Evolutionary conservation across 2,113 vertebrate species (phyloP).

Genomic region (Chloropsis hardwickii): DNA sequence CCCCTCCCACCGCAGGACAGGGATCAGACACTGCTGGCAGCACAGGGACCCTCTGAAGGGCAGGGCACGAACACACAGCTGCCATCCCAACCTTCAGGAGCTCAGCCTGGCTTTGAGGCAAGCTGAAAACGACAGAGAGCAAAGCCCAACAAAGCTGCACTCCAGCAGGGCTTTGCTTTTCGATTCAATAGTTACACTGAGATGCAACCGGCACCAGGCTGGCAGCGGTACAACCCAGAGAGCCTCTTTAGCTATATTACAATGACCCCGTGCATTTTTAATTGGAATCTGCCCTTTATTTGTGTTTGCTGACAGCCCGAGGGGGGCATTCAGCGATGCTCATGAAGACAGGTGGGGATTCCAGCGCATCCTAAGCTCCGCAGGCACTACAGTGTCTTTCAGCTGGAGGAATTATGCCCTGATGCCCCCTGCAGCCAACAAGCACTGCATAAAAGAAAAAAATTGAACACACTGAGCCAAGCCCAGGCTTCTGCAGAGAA

Average conservation of each 20-base stretch:
- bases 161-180: background rate
- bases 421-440: conserved; percentile 30
- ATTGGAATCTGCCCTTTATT: background rate
- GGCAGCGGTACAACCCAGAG: background rate
- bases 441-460: rapidly evolving
- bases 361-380: background rate
- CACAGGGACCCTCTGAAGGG: background rate
- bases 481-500: background rate
- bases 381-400: background rate
- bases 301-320: background rate
- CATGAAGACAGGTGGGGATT: background rate
- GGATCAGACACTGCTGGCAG: background rate
- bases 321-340: background rate
- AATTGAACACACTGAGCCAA: background rate
- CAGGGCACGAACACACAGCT: background rate
- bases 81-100: background rate
- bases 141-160: background rate
- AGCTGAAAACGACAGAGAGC: background rate
- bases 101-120: background rate
- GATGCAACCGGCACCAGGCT: background rate
- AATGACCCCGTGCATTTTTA: background rate
- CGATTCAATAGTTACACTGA: rapidly evolving
- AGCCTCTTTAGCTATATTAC: conserved; percentile 23
- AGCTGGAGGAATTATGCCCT: background rate
- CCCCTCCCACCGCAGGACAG: rapidly evolving